phyloP scores from a whole-genome alignment of 2,113 vertebrate genomes.

The Coreoperca whiteheadi region DNA sequence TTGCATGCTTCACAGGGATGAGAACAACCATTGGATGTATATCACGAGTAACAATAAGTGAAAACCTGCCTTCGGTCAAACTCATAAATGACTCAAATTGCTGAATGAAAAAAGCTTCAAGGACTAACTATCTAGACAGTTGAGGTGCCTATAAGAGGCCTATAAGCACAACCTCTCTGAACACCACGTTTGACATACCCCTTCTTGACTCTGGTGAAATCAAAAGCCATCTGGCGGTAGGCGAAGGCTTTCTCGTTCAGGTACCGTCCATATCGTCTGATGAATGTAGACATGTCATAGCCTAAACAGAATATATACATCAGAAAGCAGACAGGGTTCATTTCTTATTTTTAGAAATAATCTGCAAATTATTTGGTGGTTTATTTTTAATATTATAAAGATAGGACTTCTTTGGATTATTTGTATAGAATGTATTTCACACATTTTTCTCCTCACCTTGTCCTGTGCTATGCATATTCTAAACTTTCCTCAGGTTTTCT shows the following conservation, averaged over 20 bases:
- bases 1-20: neutral
- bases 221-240: constrained; percentile 99
- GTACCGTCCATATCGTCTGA: constrained; percentile 97
- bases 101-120: neutral
- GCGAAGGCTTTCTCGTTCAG: constrained; percentile 99
- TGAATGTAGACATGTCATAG: constrained; percentile 97
- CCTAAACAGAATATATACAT: constrained; percentile 75
- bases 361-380: neutral
- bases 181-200: constrained; percentile 84
- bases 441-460: neutral
- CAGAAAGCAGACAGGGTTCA: neutral
- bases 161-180: neutral
- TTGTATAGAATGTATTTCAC: neutral
- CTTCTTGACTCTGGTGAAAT: constrained; percentile 99
- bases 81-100: neutral
- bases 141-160: too few relatives aligned
- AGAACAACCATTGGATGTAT: neutral
- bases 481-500: neutral
- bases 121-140: neutral
- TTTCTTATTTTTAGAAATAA: neutral
- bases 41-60: neutral
- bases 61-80: neutral
- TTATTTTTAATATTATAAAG: neutral
- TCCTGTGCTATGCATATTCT: neutral
- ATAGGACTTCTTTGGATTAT: too few relatives aligned